Evolutionary conservation across 2,888 invertebrate genomes (phyloP), one percentile per base, ranked within the genome.

Genomic region (Tiliacea aurago): DNA sequence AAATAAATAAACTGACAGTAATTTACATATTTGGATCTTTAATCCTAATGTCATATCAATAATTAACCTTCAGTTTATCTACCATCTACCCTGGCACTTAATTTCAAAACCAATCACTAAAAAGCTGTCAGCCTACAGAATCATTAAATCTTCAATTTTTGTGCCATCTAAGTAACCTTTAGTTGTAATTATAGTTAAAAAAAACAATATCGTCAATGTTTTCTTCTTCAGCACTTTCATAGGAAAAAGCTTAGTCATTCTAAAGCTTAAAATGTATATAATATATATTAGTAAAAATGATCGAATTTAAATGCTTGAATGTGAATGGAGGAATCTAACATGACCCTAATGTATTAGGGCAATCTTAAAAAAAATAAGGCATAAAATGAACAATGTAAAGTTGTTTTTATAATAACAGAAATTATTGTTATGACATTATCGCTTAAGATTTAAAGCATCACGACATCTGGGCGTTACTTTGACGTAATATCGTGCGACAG

Each of bases 401-500:
- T 86, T 90, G 88, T 90, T 91, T 89, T 90, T 91, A 90, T 89
- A 90, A 88, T 88, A 91, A 89, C 86, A 90, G 79, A 87, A 90
- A 87, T 90, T 88, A 93, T 93, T 94, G 91, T 94, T 92, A 86
- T 92, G 91, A 87, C 91, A 90, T 90, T 95, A 95, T 95, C 95
- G 88, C 84, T 83, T 84, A 90, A 94, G 93, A 95, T 95, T 95
- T 92, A 92, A 94, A 91, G 90, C 92, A 94, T 93, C 94, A 90
- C 91, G 91, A 91, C 94, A 93, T 92, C 95, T 92, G 95, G 95
- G 94, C 95, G 95, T 94, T 95, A 90, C 94, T 95, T 94, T 96
- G 96, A 96, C 96, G 96, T 96, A 95, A 95, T 90, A 93, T 94
- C 94, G 93, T 91, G 90, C 89, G 94, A 93, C 89, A 91, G 95